Evolutionary conservation across 1,140 invertebrate genomes (phyloP).

Genomic region (Dendrolimus punctatus): DNA sequence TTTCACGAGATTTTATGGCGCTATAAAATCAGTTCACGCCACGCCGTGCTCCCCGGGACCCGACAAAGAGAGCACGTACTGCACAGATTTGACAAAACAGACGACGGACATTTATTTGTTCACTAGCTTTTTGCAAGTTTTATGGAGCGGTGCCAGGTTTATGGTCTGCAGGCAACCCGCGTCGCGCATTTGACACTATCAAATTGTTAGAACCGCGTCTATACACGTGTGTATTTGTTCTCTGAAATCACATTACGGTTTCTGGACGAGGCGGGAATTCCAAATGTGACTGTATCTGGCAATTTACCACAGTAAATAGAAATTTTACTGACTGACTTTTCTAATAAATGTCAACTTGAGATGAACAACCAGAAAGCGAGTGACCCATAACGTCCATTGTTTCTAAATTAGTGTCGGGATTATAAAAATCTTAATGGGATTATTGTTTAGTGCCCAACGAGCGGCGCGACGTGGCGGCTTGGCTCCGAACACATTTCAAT

Average conservation of each 20-base stretch:
- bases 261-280: too few relatives aligned
- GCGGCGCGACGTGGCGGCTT: constrained; percentile 5
- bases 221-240: constrained; percentile 7
- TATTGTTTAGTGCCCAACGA: constrained; percentile 25
- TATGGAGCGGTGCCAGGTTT: constrained; percentile 65
- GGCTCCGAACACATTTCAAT: constrained; percentile 30
- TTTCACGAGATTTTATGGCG: constrained; percentile 67
- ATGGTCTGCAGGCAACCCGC: constrained; percentile 25
- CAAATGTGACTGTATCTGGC: too few relatives aligned
- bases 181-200: constrained; percentile 26
- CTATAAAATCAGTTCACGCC: constrained; percentile 59
- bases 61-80: constrained; percentile 46
- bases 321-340: too few relatives aligned
- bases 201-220: constrained; percentile 16
- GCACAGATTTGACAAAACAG: constrained; percentile 70
- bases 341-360: constrained; percentile 1
- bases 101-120: constrained; percentile 68
- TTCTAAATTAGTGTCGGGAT: constrained; percentile 25
- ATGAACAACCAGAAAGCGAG: constrained; percentile 12
- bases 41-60: constrained; percentile 24
- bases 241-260: neutral
- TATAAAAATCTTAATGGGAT: constrained; percentile 36
- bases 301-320: too few relatives aligned
- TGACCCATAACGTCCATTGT: constrained; percentile 32
- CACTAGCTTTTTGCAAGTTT: constrained; percentile 63